Conservation (phyloP, 2,113 vertebrate genomes). For the Porphyrio hochstetteri region DNA sequence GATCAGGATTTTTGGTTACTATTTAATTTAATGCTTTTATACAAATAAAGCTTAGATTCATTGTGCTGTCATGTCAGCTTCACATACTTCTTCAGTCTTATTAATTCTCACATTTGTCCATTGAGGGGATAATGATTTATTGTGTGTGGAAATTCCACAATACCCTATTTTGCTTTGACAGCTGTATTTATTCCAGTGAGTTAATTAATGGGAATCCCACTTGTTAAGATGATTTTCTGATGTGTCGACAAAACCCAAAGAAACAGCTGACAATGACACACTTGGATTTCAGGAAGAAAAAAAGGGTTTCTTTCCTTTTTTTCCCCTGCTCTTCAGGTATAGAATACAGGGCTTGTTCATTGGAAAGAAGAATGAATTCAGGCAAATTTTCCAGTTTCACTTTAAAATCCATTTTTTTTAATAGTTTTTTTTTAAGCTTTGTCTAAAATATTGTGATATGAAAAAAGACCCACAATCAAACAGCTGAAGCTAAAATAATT, state of each 20-base stretch:
- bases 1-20: neutral
- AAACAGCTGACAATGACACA: neutral
- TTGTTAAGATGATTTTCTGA: slow-evolving; percentile 34
- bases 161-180: slow-evolving; percentile 30
- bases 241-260: neutral
- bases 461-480: neutral
- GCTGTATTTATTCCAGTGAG: slow-evolving; percentile 48
- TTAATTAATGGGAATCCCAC: slow-evolving; percentile 42
- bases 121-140: neutral
- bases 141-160: neutral
- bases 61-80: neutral
- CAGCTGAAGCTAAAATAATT: neutral
- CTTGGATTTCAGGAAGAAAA: neutral
- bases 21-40: neutral
- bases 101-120: neutral
- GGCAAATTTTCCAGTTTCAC: neutral
- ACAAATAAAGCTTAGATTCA: neutral
- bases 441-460: neutral
- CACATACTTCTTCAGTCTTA: neutral
- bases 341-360: neutral
- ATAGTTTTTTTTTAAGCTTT: neutral
- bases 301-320: neutral
- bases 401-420: neutral
- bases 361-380: neutral
- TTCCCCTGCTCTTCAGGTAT: neutral